These are phyloP conservation scores for Drosophila differens DNA, from an alignment of 2,888 invertebrate genomes.

Conservation along the genomic window DNA sequence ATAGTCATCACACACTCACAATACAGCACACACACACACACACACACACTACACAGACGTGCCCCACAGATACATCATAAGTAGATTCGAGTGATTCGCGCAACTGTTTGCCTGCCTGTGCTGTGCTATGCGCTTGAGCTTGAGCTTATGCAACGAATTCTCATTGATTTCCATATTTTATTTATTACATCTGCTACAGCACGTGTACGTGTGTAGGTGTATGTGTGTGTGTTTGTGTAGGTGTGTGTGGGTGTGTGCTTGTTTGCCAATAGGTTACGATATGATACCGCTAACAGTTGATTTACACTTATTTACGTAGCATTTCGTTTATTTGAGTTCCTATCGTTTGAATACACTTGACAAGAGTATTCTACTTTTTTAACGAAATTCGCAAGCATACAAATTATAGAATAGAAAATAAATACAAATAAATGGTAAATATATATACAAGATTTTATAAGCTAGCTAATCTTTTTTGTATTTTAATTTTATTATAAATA, in stretches of 20 bases:
- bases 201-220: slow-evolving; percentile 14
- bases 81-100: slow-evolving; percentile 37
- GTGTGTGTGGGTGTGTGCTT: slow-evolving; percentile 20
- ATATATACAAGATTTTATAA: not conserved
- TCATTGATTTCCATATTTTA: slow-evolving; percentile 80
- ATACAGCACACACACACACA: not conserved
- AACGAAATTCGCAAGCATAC: not conserved
- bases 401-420: not conserved
- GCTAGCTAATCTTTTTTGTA: not conserved
- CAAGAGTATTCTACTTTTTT: not conserved
- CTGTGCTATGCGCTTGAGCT: slow-evolving; percentile 30
- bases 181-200: slow-evolving; percentile 57
- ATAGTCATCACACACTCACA: not conserved
- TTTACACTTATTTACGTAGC: slow-evolving; percentile 78
- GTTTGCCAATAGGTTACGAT: slow-evolving; percentile 68
- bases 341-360: slow-evolving; percentile 8
- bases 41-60: not conserved
- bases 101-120: slow-evolving; percentile 7
- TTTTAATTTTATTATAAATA: not conserved
- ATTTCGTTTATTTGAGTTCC: slow-evolving; percentile 60
- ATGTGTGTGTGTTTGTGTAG: slow-evolving; percentile 2
- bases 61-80: slow-evolving; percentile 27
- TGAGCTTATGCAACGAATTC: slow-evolving; percentile 71
- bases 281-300: slow-evolving; percentile 79
- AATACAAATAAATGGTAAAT: not conserved